Evolutionary conservation across 2,888 invertebrate species (phyloP), one percentile per base, ranked within the genome.

Genomic region (Lycocerus yunnanus): DNA sequence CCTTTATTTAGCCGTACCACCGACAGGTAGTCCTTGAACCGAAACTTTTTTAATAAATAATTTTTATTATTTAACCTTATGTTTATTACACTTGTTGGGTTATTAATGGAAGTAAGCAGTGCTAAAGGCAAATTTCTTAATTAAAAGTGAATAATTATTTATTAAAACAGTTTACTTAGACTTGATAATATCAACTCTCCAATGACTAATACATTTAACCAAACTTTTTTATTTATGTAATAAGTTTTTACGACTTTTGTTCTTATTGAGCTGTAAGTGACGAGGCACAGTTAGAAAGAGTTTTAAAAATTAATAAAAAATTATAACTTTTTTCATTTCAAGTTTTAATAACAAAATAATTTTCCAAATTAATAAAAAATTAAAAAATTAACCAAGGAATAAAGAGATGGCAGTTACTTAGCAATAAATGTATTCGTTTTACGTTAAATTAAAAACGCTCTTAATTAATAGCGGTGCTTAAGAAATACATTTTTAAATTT

Each of bases 81-180:
- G 43, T 58, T 66, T 16, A 65, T 20, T 58, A 58, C 58, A 9
- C 10, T 58, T 11, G 66, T 13, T 13, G 14, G 58, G 58, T 59
- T 58, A 66, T 71, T 66, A 71, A 71, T 63, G 65, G 27, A 66
- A 21, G 65, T 20, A 73, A 73, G 65, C 72, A 21, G 58, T 72
- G 68, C 21, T 68, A 69, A 59, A 58, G 67, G 65, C 58, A 59
- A 66, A 43, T 66, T 73, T 70, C 71, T 71, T 74, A 71, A 74
- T 74, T 74, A 74, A 74, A 68, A 74, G 20, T 71, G 68, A 71
- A 71, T 71, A 71, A 74, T 74, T 66, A 74, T 71, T 74, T 74
- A 74, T 68, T 74, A 71, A 74, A 71, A 70, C 20, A 68, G 66
- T 65, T 69, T 60, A 63, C 58, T 24, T 67, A 16, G 18, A 65